phyloP scores from a whole-genome alignment of 2,888 invertebrate species.

The Galeruca laticollis region DNA sequence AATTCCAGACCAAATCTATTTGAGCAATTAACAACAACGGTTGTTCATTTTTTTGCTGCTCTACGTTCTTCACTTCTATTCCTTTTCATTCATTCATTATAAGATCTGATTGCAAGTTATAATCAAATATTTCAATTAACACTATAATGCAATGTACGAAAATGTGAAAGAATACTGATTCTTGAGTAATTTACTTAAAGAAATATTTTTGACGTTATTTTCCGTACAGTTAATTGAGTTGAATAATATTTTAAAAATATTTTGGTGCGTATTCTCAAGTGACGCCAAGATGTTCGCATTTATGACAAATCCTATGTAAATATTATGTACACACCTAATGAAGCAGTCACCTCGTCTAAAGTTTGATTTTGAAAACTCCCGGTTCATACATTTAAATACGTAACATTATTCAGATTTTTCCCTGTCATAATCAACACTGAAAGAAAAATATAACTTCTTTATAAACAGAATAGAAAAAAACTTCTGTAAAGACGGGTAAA shows the following conservation, averaged over 20 bases:
- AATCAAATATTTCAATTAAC: neutral
- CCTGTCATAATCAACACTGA: neutral
- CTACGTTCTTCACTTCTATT: neutral
- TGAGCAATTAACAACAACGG: neutral
- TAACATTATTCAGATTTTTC: conserved; percentile 25
- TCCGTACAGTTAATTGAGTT: neutral
- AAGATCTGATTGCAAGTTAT: neutral
- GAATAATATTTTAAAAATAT: neutral
- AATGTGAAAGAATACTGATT: neutral
- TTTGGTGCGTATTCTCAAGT: neutral
- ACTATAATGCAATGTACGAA: neutral
- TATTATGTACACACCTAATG: conserved; percentile 21
- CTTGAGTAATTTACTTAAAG: neutral
- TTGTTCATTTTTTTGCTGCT: neutral
- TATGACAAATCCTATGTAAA: conserved; percentile 20
- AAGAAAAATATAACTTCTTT: neutral
- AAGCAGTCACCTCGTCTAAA: conserved; percentile 22
- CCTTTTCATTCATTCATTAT: neutral
- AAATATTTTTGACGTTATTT: neutral
- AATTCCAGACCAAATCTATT: neutral
- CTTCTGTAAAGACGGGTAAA: neutral
- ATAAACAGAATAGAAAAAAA: neutral
- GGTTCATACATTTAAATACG: conserved; percentile 27
- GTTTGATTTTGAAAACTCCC: conserved; percentile 25
- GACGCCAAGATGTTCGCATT: conserved; percentile 1